Evolutionary conservation across 2,797 vertebrate genomes (phyloP).

Genomic region (Babyrousa celebensis): DNA sequence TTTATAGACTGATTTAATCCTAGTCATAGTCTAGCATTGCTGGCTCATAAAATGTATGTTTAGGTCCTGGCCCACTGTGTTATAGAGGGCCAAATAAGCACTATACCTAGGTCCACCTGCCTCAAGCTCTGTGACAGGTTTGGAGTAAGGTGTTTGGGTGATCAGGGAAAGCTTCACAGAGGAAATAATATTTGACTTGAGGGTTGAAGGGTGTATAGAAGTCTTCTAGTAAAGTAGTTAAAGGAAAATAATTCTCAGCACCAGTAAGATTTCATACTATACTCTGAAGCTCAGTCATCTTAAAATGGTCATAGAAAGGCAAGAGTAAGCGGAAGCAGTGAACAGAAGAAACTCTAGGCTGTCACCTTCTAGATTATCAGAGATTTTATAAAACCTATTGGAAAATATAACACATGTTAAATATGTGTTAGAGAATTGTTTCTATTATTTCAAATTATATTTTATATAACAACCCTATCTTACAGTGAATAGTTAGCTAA

Average conservation of each 20-base stretch:
- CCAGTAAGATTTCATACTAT: constrained; percentile 23
- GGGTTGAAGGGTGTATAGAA: not conserved
- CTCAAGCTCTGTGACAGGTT: not conserved
- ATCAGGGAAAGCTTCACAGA: constrained; percentile 6
- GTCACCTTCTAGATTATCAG: not conserved
- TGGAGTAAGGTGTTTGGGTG: constrained; percentile 19
- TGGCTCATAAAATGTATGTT: constrained; percentile 7
- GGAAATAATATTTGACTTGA: constrained; percentile 30
- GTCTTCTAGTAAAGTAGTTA: constrained; percentile 23
- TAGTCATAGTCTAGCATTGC: not conserved
- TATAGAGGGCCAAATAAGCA: not conserved
- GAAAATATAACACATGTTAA: constrained; percentile 56
- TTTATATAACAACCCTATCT: constrained; percentile 9
- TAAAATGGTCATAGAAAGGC: not conserved
- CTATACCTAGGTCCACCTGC: not conserved
- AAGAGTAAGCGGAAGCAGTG: constrained; percentile 12
- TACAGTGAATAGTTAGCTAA: not conserved
- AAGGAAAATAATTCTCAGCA: constrained; percentile 19
- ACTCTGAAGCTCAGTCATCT: not conserved
- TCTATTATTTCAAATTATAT: constrained; percentile 49
- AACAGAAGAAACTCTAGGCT: constrained; percentile 13
- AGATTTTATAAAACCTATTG: constrained; percentile 12
- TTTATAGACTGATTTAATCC: constrained; percentile 54
- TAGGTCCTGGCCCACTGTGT: not conserved
- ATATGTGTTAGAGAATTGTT: constrained; percentile 57